These are phyloP conservation scores for Euzophera pinguis DNA, from an alignment of 2,888 invertebrate species.

Conservation along the genomic window DNA sequence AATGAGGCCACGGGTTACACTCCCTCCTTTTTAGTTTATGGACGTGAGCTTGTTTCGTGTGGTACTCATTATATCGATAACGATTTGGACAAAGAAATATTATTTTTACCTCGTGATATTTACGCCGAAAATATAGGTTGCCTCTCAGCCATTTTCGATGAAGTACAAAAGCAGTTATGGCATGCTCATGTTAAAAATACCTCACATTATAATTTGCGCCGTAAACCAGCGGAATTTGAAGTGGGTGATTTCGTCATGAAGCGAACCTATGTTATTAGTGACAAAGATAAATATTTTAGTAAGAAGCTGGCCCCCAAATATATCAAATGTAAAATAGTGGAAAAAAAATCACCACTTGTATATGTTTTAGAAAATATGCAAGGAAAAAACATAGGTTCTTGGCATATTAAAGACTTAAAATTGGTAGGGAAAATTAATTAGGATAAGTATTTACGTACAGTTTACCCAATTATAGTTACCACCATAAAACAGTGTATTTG, in stretches of 20 bases:
- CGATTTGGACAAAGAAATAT: constrained; percentile 12
- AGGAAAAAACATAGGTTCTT: not conserved
- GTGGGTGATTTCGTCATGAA: constrained; percentile 24
- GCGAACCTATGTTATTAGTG: constrained; percentile 14
- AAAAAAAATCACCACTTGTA: not conserved
- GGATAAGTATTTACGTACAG: too few species aligned
- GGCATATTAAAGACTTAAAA: constrained; percentile 8
- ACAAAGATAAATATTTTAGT: constrained; percentile 15
- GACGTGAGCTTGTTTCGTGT: constrained; percentile 7
- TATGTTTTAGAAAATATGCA: constrained; percentile 4
- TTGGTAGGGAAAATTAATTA: too few species aligned
- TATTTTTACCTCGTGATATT: constrained; percentile 4
- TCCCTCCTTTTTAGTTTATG: constrained; percentile 6
- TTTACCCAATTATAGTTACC: too few species aligned
- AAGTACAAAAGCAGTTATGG: constrained; percentile 18
- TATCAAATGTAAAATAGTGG: not conserved
- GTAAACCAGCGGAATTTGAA: constrained; percentile 20
- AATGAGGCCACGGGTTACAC: constrained; percentile 6
- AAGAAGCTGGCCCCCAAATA: constrained; percentile 18
- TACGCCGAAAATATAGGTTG: not conserved
- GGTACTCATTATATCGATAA: constrained; percentile 19
- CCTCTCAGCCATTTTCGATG: constrained; percentile 17
- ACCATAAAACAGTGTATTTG: too few species aligned
- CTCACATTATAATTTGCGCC: constrained; percentile 21
- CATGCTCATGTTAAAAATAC: constrained; percentile 21